Conservation (phyloP, 2,113 vertebrate species). For the Oreocharis arfaki region DNA sequence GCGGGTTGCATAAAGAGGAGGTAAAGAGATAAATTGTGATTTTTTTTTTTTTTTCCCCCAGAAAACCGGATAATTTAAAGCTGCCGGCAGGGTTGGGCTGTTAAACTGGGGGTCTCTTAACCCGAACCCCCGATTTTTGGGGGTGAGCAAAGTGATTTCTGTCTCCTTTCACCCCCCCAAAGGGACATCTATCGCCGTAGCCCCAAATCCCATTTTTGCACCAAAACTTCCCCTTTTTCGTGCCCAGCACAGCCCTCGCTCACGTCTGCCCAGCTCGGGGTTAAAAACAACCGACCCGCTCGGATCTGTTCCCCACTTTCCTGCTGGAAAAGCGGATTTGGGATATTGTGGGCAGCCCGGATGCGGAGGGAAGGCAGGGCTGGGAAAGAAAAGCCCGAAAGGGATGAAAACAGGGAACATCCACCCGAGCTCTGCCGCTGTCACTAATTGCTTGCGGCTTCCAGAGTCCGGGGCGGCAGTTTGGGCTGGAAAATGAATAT, state of each 20-base stretch:
- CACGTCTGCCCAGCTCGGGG: neutral
- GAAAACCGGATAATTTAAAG: neutral
- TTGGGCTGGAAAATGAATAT: constrained; percentile 11
- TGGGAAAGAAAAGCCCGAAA: neutral
- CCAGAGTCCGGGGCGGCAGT: neutral
- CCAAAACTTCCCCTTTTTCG: neutral
- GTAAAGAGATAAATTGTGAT: neutral
- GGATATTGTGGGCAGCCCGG: neutral
- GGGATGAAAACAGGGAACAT: neutral
- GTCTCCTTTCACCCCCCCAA: neutral
- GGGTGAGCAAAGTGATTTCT: neutral
- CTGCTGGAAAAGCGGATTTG: neutral
- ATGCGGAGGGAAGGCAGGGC: neutral
- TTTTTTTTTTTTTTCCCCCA: neutral
- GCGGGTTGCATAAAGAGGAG: neutral
- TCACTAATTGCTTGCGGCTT: neutral
- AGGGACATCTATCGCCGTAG: rapidly evolving
- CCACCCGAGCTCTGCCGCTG: neutral
- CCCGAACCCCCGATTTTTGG: neutral
- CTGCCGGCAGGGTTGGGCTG: neutral
- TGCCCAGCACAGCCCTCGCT: neutral
- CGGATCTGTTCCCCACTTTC: neutral
- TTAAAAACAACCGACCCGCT: neutral
- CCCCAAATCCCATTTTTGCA: neutral
- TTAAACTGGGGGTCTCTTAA: neutral